Evolutionary conservation across 2,113 vertebrate genomes (phyloP).

Genomic region (Vanacampus margaritifer): DNA sequence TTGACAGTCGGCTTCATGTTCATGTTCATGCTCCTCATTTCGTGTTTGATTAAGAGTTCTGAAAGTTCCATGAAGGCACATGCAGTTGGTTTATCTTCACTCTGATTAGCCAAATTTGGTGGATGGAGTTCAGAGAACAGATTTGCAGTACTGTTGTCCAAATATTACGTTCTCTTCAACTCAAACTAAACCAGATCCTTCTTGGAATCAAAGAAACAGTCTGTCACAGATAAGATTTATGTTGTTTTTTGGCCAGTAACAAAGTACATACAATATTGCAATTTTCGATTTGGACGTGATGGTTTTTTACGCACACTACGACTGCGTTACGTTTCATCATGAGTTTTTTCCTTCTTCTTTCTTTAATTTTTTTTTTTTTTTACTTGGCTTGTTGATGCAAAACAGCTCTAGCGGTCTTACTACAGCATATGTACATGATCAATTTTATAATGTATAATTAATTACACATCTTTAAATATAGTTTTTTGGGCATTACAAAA

Average conservation of each 20-base stretch:
- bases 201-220: conserved; percentile 13
- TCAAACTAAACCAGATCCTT: conserved; percentile 17
- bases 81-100: conserved; percentile 20
- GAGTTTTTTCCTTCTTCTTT: not conserved
- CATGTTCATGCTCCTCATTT: not conserved
- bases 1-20: not conserved
- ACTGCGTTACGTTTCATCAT: not conserved
- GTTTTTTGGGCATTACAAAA: too few species aligned
- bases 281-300: not conserved
- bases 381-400: not conserved
- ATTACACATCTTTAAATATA: too few species aligned
- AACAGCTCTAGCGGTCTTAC: not conserved
- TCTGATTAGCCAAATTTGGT: conserved; percentile 24
- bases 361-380: too few species aligned
- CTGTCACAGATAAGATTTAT: conserved; percentile 12
- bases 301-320: not conserved
- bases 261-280: not conserved
- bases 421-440: not conserved
- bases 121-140: conserved; percentile 37
- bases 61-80: not conserved
- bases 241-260: not conserved
- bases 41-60: not conserved
- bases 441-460: too few species aligned
- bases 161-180: conserved; percentile 9
- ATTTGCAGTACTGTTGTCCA: conserved; percentile 38